phyloP scores from a whole-genome alignment of 1,140 invertebrate genomes.

The Macrotrachela quadricornifera region DNA sequence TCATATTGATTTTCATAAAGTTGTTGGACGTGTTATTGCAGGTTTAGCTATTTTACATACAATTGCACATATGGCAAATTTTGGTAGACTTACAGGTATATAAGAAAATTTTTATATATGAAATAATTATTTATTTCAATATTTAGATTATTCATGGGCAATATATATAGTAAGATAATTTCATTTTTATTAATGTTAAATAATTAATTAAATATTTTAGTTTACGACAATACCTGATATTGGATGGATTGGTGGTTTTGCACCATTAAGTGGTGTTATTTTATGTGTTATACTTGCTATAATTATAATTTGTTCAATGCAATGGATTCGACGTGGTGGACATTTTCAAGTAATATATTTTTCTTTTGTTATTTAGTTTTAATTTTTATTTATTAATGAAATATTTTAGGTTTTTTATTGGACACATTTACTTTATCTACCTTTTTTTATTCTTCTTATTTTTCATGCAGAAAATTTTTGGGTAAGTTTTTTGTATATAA shows the following conservation, averaged over 20 bases:
- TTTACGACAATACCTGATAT: conserved; percentile 48
- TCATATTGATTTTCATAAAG: conserved; percentile 75
- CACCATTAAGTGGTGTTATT: conserved; percentile 62
- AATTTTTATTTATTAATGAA: no score
- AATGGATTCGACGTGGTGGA: conserved; percentile 63
- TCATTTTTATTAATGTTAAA: conserved; percentile 31
- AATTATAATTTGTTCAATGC: conserved; percentile 62
- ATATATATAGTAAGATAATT: no score
- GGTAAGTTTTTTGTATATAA: neutral
- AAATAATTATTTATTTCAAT: no score
- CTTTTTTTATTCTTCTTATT: conserved; percentile 62
- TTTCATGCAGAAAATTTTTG: conserved; percentile 66
- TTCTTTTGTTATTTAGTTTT: no score
- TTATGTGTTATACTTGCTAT: conserved; percentile 48
- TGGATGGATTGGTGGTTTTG: conserved; percentile 40
- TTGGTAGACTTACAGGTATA: conserved; percentile 37
- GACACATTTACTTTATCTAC: conserved; percentile 70
- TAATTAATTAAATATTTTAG: conserved; percentile 30
- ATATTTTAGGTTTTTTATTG: conserved; percentile 66
- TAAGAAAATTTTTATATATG: no score
- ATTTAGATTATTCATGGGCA: no score
- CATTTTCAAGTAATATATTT: conserved; percentile 54
- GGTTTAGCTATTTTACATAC: conserved; percentile 54
- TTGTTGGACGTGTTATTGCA: conserved; percentile 57
- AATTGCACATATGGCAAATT: conserved; percentile 59